Conservation (phyloP, 35 echinoderm and acorn worm genomes). For the Apostichopus parvimensis region DNA sequence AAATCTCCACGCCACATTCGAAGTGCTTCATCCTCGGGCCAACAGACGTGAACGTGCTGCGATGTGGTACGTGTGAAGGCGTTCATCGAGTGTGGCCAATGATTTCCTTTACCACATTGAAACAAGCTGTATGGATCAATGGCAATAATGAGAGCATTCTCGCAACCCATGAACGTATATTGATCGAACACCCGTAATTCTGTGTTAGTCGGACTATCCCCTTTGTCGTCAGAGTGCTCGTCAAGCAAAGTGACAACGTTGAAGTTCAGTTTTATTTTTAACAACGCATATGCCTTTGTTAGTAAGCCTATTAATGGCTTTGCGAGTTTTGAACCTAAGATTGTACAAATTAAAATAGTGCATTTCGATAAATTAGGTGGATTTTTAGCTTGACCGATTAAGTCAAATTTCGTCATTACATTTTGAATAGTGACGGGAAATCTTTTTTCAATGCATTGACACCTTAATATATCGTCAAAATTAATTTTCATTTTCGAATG, state of each 20-base stretch:
- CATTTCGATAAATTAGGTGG: not conserved
- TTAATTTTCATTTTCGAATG: not conserved
- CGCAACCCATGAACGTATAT: conserved; percentile 14
- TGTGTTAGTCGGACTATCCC: not conserved
- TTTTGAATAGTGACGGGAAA: not conserved
- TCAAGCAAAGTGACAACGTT: conserved; percentile 3
- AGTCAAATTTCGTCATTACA: not conserved
- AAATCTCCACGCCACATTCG: too few species aligned
- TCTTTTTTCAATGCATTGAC: not conserved
- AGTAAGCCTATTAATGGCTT: not conserved
- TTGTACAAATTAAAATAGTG: not conserved
- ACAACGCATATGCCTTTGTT: not conserved
- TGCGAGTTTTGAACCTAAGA: not conserved
- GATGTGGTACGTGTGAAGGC: conserved; percentile 11
- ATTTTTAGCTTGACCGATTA: not conserved
- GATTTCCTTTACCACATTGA: conserved; percentile 33
- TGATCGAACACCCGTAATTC: conserved; percentile 12
- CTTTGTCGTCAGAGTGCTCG: not conserved
- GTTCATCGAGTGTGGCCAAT: conserved; percentile 18
- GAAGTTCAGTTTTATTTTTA: not conserved
- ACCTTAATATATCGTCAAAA: not conserved
- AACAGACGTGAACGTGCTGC: conserved; percentile 6
- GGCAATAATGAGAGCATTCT: conserved; percentile 12
- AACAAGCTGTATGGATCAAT: conserved; percentile 20
- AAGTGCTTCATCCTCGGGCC: not conserved